Evolutionary conservation across 92 coral and sea anemone genomes (phyloP).

Genomic region (Heteractis magnifica): DNA sequence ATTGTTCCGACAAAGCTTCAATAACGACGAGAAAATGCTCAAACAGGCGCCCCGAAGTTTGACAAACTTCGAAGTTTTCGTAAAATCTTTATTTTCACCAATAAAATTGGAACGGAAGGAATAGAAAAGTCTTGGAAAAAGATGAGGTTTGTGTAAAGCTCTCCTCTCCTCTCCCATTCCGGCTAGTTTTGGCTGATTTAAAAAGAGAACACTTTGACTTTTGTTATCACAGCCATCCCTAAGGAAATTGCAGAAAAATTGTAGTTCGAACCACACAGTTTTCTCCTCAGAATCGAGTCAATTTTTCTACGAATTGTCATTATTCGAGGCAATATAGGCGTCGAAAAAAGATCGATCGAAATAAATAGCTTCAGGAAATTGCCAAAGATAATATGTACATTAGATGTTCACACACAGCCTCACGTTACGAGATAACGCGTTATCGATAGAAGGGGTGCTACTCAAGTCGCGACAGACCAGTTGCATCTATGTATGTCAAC

Average conservation of each 20-base stretch:
- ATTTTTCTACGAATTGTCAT: neutral
- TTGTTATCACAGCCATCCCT: neutral
- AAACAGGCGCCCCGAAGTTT: neutral
- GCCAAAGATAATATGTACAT: slow-evolving; percentile 4
- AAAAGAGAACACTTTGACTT: neutral
- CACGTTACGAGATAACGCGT: slow-evolving; percentile 7
- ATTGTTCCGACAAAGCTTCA: neutral
- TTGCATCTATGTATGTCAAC: neutral
- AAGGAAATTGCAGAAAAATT: neutral
- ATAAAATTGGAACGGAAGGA: neutral
- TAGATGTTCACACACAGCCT: neutral
- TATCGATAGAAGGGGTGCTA: neutral
- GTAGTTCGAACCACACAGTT: neutral
- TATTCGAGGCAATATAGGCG: neutral
- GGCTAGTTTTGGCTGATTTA: neutral
- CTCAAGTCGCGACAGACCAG: neutral
- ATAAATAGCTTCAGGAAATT: slow-evolving; percentile 4
- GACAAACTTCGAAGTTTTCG: neutral
- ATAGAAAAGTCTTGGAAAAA: neutral
- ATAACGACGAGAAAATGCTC: neutral
- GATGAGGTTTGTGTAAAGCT: neutral
- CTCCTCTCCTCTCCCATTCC: neutral
- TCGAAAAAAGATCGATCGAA: neutral
- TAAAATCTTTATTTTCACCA: neutral
- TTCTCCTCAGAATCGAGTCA: neutral